Evolutionary conservation across 1,140 invertebrate species (phyloP).

Genomic region (Mycetomoellerius zeteki): DNA sequence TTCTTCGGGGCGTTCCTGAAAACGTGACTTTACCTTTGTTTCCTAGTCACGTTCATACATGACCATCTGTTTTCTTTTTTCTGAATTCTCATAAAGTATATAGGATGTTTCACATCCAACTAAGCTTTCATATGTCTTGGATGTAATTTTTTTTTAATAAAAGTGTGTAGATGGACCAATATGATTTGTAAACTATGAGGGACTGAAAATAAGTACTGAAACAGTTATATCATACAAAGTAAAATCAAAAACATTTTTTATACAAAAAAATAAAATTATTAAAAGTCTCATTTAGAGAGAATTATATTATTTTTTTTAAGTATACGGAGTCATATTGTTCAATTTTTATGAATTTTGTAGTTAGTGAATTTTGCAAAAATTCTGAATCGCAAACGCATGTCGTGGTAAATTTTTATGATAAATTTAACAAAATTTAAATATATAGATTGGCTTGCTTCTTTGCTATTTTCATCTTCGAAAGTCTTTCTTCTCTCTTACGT

Average conservation of each 20-base stretch:
- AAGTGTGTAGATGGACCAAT: background rate
- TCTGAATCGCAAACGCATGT: background rate
- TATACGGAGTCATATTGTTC: background rate
- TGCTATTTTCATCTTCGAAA: slow-evolving; percentile 26
- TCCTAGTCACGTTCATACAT: slow-evolving; percentile 70
- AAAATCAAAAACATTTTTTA: background rate
- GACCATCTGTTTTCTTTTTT: slow-evolving; percentile 70
- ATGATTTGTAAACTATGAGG: background rate
- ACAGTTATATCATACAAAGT: background rate
- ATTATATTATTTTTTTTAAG: background rate
- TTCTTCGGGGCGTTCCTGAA: slow-evolving; percentile 63
- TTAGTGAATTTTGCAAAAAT: background rate
- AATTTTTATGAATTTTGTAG: background rate
- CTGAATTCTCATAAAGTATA: slow-evolving; percentile 67
- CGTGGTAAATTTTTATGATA: slow-evolving; percentile 26
- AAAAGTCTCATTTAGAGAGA: background rate
- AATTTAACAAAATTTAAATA: slow-evolving; percentile 58
- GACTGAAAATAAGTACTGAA: background rate
- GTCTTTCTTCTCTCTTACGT: slow-evolving; percentile 34
- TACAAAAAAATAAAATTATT: slow-evolving; percentile 2
- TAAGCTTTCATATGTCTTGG: slow-evolving; percentile 26
- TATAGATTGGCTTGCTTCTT: slow-evolving; percentile 10
- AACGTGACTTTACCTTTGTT: slow-evolving; percentile 76
- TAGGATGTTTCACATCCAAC: slow-evolving; percentile 7
- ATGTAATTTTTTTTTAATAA: slow-evolving; percentile 31